A percentile compares a stretch with the other conserved stretches of the same genome.
phyloP scores from a whole-genome alignment of 1,140 invertebrate species.

The Aphaenogaster rudis region DNA sequence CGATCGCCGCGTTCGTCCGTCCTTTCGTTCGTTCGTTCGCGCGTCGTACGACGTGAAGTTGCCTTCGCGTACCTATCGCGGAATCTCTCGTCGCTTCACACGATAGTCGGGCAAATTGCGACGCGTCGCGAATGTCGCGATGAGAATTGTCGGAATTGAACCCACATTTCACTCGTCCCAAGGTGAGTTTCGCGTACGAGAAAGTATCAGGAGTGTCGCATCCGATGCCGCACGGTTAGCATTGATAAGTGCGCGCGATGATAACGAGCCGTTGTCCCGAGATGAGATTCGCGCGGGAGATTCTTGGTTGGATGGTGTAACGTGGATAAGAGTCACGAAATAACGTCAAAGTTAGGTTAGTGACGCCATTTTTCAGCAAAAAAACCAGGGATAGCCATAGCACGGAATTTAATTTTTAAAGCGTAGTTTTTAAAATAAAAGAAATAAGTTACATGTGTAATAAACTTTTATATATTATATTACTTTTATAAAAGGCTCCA shows the following conservation, averaged over 20 bases:
- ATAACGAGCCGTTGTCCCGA: neutral
- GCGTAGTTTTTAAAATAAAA: no score
- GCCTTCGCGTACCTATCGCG: neutral
- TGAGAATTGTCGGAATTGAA: neutral
- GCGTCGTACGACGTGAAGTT: neutral
- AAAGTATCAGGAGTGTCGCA: neutral
- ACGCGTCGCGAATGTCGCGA: neutral
- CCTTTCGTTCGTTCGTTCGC: neutral
- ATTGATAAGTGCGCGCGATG: neutral
- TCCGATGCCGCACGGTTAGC: neutral
- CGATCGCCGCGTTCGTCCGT: neutral
- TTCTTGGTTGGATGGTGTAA: neutral
- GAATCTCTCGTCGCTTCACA: neutral
- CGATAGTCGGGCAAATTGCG: neutral
- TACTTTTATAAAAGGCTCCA: no score
- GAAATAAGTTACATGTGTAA: no score
- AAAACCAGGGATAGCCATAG: no score
- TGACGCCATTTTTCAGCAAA: no score
- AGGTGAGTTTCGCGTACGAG: neutral
- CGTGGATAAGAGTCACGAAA: no score
- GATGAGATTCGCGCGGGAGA: neutral
- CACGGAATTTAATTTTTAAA: no score
- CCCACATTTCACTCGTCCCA: neutral
- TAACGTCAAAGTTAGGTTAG: no score
- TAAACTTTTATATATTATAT: no score